Conservation (phyloP, 2,113 vertebrate genomes). For the Ptychochromis oligacanthus region DNA sequence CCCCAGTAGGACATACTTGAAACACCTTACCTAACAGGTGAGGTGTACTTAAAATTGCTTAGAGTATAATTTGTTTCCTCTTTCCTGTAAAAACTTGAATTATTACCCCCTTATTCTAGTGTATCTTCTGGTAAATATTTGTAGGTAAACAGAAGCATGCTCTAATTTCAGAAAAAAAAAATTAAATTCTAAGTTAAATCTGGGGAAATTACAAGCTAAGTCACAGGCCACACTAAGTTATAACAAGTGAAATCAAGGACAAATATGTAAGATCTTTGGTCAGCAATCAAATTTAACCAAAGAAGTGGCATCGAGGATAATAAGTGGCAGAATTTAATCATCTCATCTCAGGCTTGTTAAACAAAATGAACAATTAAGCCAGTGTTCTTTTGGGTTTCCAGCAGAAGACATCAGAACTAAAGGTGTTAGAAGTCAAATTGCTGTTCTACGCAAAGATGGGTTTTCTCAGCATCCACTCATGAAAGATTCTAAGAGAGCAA, state of each 20-base stretch:
- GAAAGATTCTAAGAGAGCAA: neutral
- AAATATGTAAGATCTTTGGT: too few species aligned
- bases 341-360: neutral
- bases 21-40: too few species aligned
- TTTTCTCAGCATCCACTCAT: neutral
- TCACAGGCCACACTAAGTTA: neutral
- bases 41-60: neutral
- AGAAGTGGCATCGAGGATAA: too few species aligned
- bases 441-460: neutral
- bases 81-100: neutral
- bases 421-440: neutral
- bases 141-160: neutral
- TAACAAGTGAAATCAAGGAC: too few species aligned
- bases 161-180: neutral
- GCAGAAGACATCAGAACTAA: neutral
- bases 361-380: neutral
- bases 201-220: neutral
- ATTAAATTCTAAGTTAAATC: neutral
- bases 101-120: too few species aligned
- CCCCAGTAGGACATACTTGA: neutral
- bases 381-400: neutral
- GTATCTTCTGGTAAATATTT: neutral
- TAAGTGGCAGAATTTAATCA: neutral
- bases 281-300: neutral
- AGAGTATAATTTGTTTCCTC: neutral